Evolutionary conservation across 2,888 invertebrate genomes (phyloP), one percentile per base, ranked within the genome.

Genomic region (Euproctis similis): DNA sequence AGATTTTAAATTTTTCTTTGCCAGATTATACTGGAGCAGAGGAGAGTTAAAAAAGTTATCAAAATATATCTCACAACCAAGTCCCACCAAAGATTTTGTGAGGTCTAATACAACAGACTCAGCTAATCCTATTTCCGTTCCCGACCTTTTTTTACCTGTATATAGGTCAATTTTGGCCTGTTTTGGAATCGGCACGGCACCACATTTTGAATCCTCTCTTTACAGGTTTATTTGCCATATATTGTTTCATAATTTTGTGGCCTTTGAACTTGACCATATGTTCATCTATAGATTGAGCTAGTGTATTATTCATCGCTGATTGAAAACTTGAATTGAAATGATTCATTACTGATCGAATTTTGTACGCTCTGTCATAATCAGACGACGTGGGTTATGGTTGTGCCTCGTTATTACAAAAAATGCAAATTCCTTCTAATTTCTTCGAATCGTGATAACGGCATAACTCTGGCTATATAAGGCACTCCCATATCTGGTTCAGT

Each of bases 191-290:
- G n/a, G n/a, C 16, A 6, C 48, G 34, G 8, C 37, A 39, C 55
- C 54, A 58, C 8, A 43, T 30, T 23, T 58, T 52, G 35, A 34
- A 53, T 2, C 50, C 55, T 12, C 53, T 20, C 37, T 52, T 54
- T 12, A 53, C 46, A 1, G 50, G 53, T 19, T 58, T 56, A 11
- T 35, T 23, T 1, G 48, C 47, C n/a, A 53, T 49, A 27, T 51
- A 51, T 23, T 49, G 49, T 25, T 54, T 55, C 11, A 32, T 32
- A 10, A 14, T 17, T 10, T 29, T 28, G 3, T 42, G 20, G n/a
- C 45, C 45, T 31, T 46, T 42, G 25, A 42, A 42, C 29, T 38
- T 40, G 3, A 45, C 30, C 42, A 45, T 40, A 16, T 32, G 30
- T 22, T 42, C 42, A 24, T 42, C 36, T 3, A 41, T 18, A 10